phyloP scores from a whole-genome alignment of 2,888 invertebrate species.

The Tiliacea aurago region DNA sequence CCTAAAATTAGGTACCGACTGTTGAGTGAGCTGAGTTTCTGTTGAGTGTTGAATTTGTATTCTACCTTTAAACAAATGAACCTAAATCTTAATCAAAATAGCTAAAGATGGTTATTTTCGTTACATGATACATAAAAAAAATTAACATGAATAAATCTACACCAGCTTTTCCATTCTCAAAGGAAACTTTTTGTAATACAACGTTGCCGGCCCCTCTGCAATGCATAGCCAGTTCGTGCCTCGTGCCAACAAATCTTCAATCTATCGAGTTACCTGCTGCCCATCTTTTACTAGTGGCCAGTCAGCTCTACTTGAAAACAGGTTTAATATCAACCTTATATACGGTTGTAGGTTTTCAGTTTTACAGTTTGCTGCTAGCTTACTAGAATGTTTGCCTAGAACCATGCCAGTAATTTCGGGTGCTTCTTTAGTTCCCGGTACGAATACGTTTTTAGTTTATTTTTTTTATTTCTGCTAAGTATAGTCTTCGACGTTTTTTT shows the following conservation, averaged over 20 bases:
- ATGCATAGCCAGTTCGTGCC: conserved; percentile 39
- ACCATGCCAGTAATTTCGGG: background rate
- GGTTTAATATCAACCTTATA: conserved; percentile 41
- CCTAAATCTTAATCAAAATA: background rate
- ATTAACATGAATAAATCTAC: background rate
- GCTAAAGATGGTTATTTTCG: background rate
- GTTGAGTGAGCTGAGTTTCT: background rate
- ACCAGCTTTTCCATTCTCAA: conserved; percentile 7
- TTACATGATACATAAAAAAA: background rate
- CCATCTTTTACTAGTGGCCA: conserved; percentile 32
- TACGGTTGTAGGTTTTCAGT: background rate
- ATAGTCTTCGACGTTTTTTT: too few relatives aligned
- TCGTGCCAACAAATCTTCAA: conserved; percentile 58
- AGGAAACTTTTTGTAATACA: conserved; percentile 30
- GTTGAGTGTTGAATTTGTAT: background rate
- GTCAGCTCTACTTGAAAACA: conserved; percentile 34
- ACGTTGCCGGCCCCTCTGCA: conserved; percentile 19
- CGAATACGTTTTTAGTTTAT: background rate
- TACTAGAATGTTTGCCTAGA: background rate
- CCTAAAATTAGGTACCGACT: background rate
- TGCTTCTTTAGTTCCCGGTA: background rate
- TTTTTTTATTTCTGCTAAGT: too few relatives aligned
- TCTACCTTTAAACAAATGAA: background rate
- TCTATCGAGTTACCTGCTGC: conserved; percentile 47
- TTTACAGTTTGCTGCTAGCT: background rate